Evolutionary conservation across 2,888 invertebrate genomes (phyloP).

Genomic region (Cosmorhoe ocellata): DNA sequence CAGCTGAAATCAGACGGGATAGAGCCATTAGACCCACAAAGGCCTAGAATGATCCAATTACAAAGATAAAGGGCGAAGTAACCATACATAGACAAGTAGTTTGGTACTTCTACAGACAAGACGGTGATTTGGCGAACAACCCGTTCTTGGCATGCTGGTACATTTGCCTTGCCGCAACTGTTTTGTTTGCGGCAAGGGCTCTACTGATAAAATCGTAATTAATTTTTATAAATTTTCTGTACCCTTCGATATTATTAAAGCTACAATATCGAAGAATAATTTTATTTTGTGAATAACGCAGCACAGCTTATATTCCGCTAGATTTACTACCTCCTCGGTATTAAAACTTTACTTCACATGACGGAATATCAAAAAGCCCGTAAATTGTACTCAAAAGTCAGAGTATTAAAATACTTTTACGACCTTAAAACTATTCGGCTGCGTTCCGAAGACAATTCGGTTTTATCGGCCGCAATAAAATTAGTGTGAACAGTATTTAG

Average conservation of each 20-base stretch:
- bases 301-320: not conserved
- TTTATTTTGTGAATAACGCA: not conserved
- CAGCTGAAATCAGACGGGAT: not conserved
- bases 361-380: conserved; percentile 12
- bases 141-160: conserved; percentile 1
- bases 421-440: conserved; percentile 10
- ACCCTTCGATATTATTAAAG: too few species aligned
- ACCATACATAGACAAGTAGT: conserved; percentile 4
- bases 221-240: too few species aligned
- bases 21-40: conserved; percentile 2
- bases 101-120: conserved; percentile 1
- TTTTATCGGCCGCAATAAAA: conserved; percentile 34
- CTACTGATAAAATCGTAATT: not conserved
- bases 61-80: not conserved
- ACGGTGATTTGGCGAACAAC: conserved; percentile 1
- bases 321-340: conserved; percentile 2
- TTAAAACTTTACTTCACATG: conserved; percentile 7
- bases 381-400: conserved; percentile 15
- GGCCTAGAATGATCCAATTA: conserved; percentile 7
- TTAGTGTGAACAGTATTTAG: conserved; percentile 30
- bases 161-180: conserved; percentile 4
- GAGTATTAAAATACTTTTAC: conserved; percentile 20
- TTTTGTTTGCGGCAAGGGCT: not conserved
- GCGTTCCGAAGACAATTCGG: conserved; percentile 11
- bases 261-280: too few species aligned